These are phyloP conservation scores for Harpagifer antarcticus DNA, from an alignment of 2,797 vertebrate species.

Conservation along the genomic window DNA sequence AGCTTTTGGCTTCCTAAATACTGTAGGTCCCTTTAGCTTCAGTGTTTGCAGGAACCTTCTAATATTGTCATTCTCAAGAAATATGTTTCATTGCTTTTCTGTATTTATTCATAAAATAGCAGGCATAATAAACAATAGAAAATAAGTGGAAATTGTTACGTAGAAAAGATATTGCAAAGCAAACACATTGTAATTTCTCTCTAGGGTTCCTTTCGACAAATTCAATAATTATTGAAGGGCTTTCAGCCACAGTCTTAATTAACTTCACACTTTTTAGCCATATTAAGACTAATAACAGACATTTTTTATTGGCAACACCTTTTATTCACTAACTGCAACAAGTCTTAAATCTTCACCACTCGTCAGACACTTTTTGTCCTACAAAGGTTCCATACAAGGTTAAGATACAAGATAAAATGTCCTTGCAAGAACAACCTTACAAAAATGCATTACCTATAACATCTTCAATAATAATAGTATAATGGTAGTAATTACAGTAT, in stretches of 20 bases:
- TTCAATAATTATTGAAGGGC: neutral
- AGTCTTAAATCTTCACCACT: constrained; percentile 9
- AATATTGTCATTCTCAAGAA: neutral
- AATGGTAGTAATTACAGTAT: neutral
- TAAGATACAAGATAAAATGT: constrained; percentile 16
- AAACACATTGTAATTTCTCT: neutral
- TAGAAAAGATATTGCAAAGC: neutral
- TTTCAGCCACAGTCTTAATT: constrained; percentile 8
- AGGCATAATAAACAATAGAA: neutral
- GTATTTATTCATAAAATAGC: neutral
- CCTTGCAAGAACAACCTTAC: constrained; percentile 4
- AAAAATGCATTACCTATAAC: neutral
- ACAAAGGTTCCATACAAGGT: constrained; percentile 18
- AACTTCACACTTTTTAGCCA: neutral
- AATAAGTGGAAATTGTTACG: neutral
- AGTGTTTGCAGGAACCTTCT: constrained; percentile 3
- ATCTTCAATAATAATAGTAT: neutral
- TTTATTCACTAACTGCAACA: constrained; percentile 3
- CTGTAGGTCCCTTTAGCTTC: constrained; percentile 13
- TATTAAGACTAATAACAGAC: constrained; percentile 1
- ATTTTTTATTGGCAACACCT: constrained; percentile 32
- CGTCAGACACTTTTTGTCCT: neutral
- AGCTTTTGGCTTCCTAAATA: constrained; percentile 7
- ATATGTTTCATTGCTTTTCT: constrained; percentile 2
- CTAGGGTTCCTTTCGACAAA: constrained; percentile 3